These are phyloP conservation scores for Myocastor coypus DNA, from an alignment of 2,113 vertebrate genomes.

Conservation along the genomic window DNA sequence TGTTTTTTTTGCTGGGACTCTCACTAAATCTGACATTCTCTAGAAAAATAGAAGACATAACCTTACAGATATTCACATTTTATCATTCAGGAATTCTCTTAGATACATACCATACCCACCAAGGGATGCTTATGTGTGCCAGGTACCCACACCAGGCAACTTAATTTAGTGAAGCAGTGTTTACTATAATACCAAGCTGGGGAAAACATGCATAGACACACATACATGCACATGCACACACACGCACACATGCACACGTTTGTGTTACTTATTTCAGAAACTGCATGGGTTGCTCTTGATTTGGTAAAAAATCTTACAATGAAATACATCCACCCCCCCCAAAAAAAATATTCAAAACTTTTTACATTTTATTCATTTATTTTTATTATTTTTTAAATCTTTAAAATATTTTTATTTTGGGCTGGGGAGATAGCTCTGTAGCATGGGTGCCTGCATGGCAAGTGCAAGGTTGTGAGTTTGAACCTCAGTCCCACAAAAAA, in stretches of 20 bases:
- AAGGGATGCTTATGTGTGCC: neutral
- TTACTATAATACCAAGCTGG: neutral
- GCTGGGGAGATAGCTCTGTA: no score
- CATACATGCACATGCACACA: neutral
- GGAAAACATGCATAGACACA: neutral
- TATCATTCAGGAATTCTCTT: neutral
- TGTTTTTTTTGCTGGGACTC: neutral
- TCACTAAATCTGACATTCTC: neutral
- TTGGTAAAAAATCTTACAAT: slow-evolving; percentile 13
- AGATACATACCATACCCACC: neutral
- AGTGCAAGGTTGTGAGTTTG: no score
- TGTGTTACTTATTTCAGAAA: neutral
- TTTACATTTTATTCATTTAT: neutral
- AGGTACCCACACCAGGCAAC: neutral
- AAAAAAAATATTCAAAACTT: slow-evolving; percentile 22
- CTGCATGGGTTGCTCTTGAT: no score
- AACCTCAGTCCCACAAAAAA: no score
- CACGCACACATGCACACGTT: no score
- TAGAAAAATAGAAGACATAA: neutral
- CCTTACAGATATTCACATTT: neutral
- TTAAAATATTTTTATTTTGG: no score
- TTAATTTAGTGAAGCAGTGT: neutral
- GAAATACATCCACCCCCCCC: neutral
- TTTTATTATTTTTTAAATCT: no score
- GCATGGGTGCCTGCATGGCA: no score